A percentile compares a stretch with the other conserved stretches of the same genome.
These are phyloP conservation scores for Teleogryllus oceanicus DNA, from an alignment of 2,888 invertebrate genomes.

Conservation along the genomic window DNA sequence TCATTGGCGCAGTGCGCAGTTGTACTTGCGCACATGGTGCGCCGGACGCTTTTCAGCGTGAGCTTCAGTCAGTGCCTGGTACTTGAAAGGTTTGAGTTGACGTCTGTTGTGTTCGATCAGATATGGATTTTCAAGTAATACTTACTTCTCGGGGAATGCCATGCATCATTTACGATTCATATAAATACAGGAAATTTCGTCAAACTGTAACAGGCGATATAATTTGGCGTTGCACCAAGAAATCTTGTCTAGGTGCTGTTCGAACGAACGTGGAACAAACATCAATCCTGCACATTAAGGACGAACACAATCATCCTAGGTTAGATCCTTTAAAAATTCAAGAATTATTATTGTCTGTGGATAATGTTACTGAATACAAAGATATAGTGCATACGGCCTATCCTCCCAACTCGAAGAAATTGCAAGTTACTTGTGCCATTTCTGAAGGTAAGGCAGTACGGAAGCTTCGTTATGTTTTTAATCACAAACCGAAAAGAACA, in stretches of 20 bases:
- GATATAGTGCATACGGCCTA: background rate
- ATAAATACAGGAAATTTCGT: slow-evolving; percentile 31
- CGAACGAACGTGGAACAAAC: slow-evolving; percentile 26
- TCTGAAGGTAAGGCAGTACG: background rate
- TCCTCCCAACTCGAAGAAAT: slow-evolving; percentile 2
- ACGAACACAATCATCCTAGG: slow-evolving; percentile 26
- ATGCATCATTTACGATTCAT: slow-evolving; percentile 27
- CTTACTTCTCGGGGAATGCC: slow-evolving; percentile 30
- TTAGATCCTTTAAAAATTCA: slow-evolving; percentile 18
- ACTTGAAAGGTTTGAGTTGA: background rate
- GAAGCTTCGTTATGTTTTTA: background rate
- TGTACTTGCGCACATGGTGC: slow-evolving; percentile 19
- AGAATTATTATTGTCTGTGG: background rate
- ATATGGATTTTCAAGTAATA: background rate
- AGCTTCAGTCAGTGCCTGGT: background rate
- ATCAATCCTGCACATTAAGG: slow-evolving; percentile 21
- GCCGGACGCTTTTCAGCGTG: background rate
- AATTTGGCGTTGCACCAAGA: slow-evolving; percentile 32
- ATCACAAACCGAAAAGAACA: no score
- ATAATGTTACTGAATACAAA: slow-evolving; percentile 9
- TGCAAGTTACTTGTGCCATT: background rate
- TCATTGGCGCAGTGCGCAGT: background rate
- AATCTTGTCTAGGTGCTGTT: slow-evolving; percentile 28
- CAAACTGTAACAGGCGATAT: slow-evolving; percentile 24
- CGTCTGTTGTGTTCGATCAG: background rate